Conservation (phyloP, 2,888 invertebrate genomes). For the Standfussiana lucernea region DNA sequence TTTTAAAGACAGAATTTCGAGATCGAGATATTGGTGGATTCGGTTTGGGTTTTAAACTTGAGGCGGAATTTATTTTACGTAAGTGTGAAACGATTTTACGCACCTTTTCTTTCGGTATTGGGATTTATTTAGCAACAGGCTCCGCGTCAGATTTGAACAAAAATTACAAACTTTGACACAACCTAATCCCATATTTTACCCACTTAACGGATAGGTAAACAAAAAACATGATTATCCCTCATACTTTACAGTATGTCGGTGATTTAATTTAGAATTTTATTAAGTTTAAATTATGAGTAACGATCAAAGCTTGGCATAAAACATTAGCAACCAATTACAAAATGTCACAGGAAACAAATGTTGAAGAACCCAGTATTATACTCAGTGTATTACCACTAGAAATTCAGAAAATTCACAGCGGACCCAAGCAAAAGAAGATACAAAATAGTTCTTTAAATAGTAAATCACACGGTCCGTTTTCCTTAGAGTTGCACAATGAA, state of each 20-base stretch:
- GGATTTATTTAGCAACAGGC: neutral
- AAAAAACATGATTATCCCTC: neutral
- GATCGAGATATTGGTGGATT: constrained; percentile 42
- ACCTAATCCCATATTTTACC: neutral
- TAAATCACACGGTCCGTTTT: constrained; percentile 47
- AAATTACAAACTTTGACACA: neutral
- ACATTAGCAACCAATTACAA: constrained; percentile 5
- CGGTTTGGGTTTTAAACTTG: constrained; percentile 19
- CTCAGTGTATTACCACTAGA: neutral
- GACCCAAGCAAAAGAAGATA: constrained; percentile 22
- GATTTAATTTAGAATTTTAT: neutral
- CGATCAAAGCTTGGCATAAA: neutral
- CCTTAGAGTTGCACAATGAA: constrained; percentile 47
- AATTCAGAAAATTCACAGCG: constrained; percentile 31
- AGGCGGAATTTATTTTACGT: constrained; percentile 21
- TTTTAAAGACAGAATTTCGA: constrained; percentile 21
- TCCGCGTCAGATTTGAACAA: neutral
- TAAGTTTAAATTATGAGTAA: neutral
- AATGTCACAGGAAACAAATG: constrained; percentile 9
- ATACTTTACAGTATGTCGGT: neutral
- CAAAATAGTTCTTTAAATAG: constrained; percentile 40
- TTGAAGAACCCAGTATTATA: constrained; percentile 2
- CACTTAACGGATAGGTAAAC: neutral
- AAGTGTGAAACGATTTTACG: constrained; percentile 13
- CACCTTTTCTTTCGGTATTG: neutral